A percentile compares a stretch with the other conserved stretches of the same genome.
Conservation (phyloP, 1,140 invertebrate species). For the Chymomyza costata region DNA sequence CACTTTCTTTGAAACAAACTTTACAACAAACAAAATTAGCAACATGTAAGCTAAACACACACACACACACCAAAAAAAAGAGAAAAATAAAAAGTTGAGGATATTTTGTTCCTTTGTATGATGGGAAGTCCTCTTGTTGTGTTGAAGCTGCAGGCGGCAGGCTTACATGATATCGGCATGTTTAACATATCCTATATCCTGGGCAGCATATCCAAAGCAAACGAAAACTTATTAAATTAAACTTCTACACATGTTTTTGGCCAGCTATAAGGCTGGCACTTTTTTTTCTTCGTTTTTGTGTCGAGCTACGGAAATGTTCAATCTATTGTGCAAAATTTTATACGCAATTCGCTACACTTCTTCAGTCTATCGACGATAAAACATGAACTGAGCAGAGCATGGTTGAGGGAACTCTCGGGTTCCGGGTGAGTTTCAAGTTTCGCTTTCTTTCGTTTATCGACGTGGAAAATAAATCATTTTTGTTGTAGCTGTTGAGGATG, state of each 20-base stretch:
- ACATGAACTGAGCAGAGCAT: background rate
- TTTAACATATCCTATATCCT: slow-evolving; percentile 57
- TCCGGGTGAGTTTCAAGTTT: slow-evolving; percentile 48
- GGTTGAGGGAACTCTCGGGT: background rate
- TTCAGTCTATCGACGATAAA: slow-evolving; percentile 11
- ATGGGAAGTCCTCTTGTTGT: slow-evolving; percentile 34
- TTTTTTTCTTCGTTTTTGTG: slow-evolving; percentile 15
- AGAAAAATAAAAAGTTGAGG: slow-evolving; percentile 35
- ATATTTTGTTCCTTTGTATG: slow-evolving; percentile 30
- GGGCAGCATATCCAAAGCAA: background rate
- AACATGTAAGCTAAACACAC: slow-evolving; percentile 42
- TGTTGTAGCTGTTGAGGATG: slow-evolving; percentile 8
- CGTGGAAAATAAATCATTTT: slow-evolving; percentile 68
- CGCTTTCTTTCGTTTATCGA: slow-evolving; percentile 60
- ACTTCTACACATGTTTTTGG: slow-evolving; percentile 67
- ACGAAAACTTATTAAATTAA: slow-evolving; percentile 68
- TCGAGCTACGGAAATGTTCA: slow-evolving; percentile 61
- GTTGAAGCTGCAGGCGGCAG: slow-evolving; percentile 1
- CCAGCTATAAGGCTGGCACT: slow-evolving; percentile 8
- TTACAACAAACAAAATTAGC: slow-evolving; percentile 66
- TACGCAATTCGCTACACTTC: slow-evolving; percentile 41
- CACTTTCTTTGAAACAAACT: slow-evolving; percentile 23
- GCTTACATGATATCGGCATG: slow-evolving; percentile 34
- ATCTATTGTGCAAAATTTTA: slow-evolving; percentile 68
- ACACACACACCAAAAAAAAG: slow-evolving; percentile 23